A percentile compares a stretch with the other conserved stretches of the same genome.
These are phyloP conservation scores for Anisognathus igniventris DNA, from an alignment of 2,797 vertebrate species.

Conservation along the genomic window DNA sequence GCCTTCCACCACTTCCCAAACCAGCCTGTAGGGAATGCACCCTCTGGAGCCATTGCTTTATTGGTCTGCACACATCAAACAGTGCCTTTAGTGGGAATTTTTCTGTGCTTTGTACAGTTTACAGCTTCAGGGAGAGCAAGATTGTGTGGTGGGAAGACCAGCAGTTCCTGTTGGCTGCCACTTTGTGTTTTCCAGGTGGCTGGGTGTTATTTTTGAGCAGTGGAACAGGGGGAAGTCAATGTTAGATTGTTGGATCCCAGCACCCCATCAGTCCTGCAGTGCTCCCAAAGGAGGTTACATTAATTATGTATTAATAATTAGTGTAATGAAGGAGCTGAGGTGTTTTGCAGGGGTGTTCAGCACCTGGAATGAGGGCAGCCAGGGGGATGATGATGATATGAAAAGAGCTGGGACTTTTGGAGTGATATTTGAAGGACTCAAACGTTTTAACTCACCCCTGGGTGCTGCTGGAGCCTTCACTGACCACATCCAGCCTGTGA, in stretches of 20 bases:
- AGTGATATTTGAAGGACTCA: background rate
- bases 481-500: background rate
- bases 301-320: background rate
- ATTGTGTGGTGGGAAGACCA: background rate
- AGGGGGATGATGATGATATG: accelerated
- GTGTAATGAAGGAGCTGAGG: background rate
- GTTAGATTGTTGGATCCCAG: accelerated
- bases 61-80: background rate
- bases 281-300: background rate
- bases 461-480: background rate
- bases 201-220: background rate
- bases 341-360: background rate
- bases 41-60: background rate
- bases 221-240: accelerated
- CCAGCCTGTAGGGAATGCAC: background rate
- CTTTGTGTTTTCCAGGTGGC: background rate
- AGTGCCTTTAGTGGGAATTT: background rate
- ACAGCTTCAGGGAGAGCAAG: background rate
- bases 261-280: background rate
- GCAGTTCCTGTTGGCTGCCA: background rate
- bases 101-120: background rate
- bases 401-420: background rate
- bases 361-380: background rate
- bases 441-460: background rate
- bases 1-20: background rate